Evolutionary conservation across 37 sponge, comb jelly and placozoan species (phyloP).

Genomic region (Halichondria panicea): DNA sequence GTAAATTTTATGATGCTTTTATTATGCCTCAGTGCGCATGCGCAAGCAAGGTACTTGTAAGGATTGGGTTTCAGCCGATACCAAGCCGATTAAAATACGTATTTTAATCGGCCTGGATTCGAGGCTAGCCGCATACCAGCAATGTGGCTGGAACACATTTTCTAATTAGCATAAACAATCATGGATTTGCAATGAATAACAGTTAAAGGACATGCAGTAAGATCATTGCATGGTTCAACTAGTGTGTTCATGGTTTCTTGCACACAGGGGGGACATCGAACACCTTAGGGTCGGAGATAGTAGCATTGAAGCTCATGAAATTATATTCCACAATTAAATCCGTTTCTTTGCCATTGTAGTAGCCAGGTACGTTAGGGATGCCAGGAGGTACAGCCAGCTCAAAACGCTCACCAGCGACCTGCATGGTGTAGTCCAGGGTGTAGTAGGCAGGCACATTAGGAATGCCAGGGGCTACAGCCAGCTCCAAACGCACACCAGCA

Average conservation of each 20-base stretch:
- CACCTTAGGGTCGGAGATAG: not conserved
- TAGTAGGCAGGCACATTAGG: not conserved
- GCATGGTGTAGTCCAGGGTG: not conserved
- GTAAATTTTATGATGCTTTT: too few relatives aligned
- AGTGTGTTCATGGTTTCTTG: not conserved
- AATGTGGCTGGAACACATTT: too few relatives aligned
- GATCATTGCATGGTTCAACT: not conserved
- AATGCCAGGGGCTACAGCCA: not conserved
- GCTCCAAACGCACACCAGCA: not conserved
- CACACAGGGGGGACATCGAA: constrained; percentile 41
- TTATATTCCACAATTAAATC: not conserved
- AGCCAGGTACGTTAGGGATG: constrained; percentile 9
- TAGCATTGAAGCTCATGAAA: constrained; percentile 29
- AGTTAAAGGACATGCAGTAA: not conserved
- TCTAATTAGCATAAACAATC: too few relatives aligned
- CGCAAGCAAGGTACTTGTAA: too few relatives aligned
- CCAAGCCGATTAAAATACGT: too few relatives aligned
- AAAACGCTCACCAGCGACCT: constrained; percentile 27
- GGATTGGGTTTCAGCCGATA: too few relatives aligned
- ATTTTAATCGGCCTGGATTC: too few relatives aligned
- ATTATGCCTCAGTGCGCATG: too few relatives aligned
- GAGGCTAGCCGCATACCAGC: too few relatives aligned
- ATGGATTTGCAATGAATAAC: too few relatives aligned
- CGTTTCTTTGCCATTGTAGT: constrained; percentile 8
- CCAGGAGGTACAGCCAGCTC: constrained; percentile 6